A percentile compares a stretch with the other conserved stretches of the same genome.
These are phyloP conservation scores for Danaus plexippus DNA, from an alignment of 1,140 invertebrate species.

Conservation along the genomic window DNA sequence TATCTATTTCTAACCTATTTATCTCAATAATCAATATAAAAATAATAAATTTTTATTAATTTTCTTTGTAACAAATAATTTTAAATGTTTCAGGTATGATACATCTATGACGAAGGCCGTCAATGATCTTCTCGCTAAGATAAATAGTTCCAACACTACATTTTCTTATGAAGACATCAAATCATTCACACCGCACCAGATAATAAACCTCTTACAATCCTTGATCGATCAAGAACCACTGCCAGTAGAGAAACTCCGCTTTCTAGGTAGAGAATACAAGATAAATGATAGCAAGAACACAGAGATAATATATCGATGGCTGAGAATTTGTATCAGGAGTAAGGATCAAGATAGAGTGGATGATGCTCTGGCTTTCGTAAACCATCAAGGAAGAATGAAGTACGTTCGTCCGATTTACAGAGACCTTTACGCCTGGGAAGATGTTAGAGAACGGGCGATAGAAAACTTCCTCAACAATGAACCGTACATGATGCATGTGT, in stretches of 20 bases:
- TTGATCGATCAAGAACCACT: conserved; percentile 75
- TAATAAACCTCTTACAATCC: conserved; percentile 80
- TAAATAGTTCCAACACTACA: conserved; percentile 43
- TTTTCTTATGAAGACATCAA: conserved; percentile 28
- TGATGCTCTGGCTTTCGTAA: conserved; percentile 83
- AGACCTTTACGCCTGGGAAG: conserved; percentile 87
- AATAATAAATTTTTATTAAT: too few species aligned
- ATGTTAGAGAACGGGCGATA: conserved; percentile 77
- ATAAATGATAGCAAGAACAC: conserved; percentile 80
- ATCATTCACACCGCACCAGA: conserved; percentile 77
- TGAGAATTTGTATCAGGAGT: conserved; percentile 83
- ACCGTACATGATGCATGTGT: conserved; percentile 87
- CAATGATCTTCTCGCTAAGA: conserved; percentile 75
- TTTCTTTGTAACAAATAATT: background rate
- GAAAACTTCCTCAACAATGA: conserved; percentile 81
- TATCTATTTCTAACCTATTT: too few species aligned
- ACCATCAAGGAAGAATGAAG: conserved; percentile 90
- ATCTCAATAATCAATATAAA: too few species aligned
- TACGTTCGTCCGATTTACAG: conserved; percentile 90
- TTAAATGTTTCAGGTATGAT: conserved; percentile 75
- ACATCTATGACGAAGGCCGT: conserved; percentile 78
- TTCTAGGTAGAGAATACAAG: conserved; percentile 79
- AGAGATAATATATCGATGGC: conserved; percentile 89
- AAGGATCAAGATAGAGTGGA: conserved; percentile 78
- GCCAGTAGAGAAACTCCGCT: conserved; percentile 74